A percentile compares a stretch with the other conserved stretches of the same genome.
Conservation (phyloP, 2,888 invertebrate genomes). For the Invenusta paracnida region DNA sequence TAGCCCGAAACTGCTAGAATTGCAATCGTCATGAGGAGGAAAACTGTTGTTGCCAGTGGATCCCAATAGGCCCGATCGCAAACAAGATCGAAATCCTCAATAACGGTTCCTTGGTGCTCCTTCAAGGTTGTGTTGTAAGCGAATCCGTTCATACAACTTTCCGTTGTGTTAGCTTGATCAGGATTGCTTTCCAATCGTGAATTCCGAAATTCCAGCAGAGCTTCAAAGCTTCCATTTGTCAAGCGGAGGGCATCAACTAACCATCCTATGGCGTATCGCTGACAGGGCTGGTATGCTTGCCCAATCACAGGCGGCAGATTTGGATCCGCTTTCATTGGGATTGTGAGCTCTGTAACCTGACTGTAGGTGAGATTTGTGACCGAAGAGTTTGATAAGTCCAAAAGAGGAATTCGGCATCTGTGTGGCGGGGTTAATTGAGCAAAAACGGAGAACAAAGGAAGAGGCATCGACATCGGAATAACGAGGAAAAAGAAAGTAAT, state of each 20-base stretch:
- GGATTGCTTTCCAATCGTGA: not conserved
- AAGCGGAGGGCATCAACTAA: not conserved
- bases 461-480: not conserved
- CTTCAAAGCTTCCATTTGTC: not conserved
- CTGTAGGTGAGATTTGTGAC: not conserved
- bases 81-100: not conserved
- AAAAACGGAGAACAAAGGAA: not conserved
- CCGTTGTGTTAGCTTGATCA: not conserved
- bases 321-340: not conserved
- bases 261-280: not conserved
- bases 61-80: not conserved
- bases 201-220: not conserved
- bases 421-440: constrained; percentile 1
- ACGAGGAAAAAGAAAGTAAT: not conserved
- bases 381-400: not conserved
- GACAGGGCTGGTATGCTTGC: not conserved
- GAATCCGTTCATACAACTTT: not conserved
- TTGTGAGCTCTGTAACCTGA: not conserved
- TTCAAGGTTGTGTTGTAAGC: not conserved
- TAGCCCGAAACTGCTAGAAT: not conserved
- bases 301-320: not conserved
- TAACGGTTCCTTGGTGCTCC: not conserved
- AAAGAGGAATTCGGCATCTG: not conserved
- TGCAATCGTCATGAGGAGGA: not conserved
- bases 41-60: not conserved